Conservation (phyloP, 2,888 invertebrate species). For the Atrina japonica region DNA sequence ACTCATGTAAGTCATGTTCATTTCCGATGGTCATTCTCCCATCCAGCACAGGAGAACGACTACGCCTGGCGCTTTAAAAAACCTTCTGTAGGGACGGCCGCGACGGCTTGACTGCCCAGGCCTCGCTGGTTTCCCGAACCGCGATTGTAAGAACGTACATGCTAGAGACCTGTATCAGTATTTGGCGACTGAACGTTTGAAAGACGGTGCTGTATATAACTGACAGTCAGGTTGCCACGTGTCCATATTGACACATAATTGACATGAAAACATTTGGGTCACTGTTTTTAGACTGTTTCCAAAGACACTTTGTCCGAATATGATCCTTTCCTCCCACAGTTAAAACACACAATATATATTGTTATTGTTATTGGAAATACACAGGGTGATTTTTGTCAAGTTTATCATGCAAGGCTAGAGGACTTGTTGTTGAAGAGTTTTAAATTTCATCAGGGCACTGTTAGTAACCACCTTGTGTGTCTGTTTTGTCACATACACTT, state of each 20-base stretch:
- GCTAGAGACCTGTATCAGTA: no score
- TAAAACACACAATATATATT: constrained; percentile 17
- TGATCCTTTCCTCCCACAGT: constrained; percentile 21
- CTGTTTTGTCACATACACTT: not conserved
- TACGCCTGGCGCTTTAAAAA: constrained; percentile 11
- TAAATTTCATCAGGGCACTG: no score
- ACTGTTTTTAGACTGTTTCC: not conserved
- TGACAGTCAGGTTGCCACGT: constrained; percentile 16
- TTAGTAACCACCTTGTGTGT: not conserved
- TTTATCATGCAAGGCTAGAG: not conserved
- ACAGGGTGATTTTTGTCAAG: not conserved
- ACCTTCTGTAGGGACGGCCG: constrained; percentile 16
- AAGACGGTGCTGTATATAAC: not conserved
- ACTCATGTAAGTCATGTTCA: no score
- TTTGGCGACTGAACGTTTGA: no score
- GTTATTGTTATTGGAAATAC: not conserved
- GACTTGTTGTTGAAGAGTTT: constrained; percentile 1
- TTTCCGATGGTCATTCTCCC: no score
- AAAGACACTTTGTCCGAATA: constrained; percentile 10
- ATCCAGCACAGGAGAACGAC: no score
- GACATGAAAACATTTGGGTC: constrained; percentile 18
- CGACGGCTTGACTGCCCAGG: constrained; percentile 12
- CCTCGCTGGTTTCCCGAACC: constrained; percentile 21
- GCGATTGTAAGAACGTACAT: no score
- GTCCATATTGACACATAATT: constrained; percentile 29